Percentiles rank a stretch among this genome's conserved stretches.
These are phyloP conservation scores for Drosophila ficusphila DNA, from an alignment of 1,140 invertebrate genomes.

Conservation along the genomic window DNA sequence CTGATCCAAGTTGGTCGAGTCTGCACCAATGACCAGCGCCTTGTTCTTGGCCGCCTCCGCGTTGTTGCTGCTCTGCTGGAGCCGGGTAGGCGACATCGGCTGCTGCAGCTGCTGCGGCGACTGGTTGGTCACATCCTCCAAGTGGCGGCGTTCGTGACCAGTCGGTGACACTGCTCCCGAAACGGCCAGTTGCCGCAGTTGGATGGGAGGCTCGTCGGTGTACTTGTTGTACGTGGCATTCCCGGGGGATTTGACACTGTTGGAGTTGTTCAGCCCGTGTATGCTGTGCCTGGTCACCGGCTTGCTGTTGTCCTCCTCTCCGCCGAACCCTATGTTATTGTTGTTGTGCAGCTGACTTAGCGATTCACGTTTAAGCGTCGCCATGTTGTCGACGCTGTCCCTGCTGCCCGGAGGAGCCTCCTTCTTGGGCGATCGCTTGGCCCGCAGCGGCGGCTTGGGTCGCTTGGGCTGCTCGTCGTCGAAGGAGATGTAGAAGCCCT, in stretches of 20 bases:
- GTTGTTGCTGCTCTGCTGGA: constrained; percentile 48
- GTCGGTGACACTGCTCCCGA: constrained; percentile 34
- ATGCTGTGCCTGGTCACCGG: constrained; percentile 47
- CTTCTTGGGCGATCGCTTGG: constrained; percentile 92
- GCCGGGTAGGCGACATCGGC: constrained; percentile 67
- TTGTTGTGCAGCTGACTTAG: constrained; percentile 85
- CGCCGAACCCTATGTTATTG: constrained; percentile 48
- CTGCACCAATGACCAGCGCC: constrained; percentile 89
- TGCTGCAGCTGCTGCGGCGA: constrained; percentile 39
- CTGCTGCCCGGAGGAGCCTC: constrained; percentile 85
- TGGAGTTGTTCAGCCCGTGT: constrained; percentile 43
- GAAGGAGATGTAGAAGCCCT: constrained; percentile 98
- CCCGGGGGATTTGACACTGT: constrained; percentile 58
- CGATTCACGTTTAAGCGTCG: constrained; percentile 83
- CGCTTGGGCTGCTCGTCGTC: constrained; percentile 94
- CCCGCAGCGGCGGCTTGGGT: constrained; percentile 93
- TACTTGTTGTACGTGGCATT: constrained; percentile 83
- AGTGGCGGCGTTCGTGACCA: constrained; percentile 60
- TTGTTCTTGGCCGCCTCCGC: constrained; percentile 84
- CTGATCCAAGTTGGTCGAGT: constrained; percentile 87
- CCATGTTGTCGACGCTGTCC: constrained; percentile 76
- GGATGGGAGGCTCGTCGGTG: constrained; percentile 76
- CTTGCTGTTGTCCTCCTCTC: constrained; percentile 47
- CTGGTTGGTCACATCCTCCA: constrained; percentile 77
- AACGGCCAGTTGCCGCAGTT: constrained; percentile 62